phyloP scores from a whole-genome alignment of 2,797 vertebrate genomes.

The Sebastes glaucus region DNA sequence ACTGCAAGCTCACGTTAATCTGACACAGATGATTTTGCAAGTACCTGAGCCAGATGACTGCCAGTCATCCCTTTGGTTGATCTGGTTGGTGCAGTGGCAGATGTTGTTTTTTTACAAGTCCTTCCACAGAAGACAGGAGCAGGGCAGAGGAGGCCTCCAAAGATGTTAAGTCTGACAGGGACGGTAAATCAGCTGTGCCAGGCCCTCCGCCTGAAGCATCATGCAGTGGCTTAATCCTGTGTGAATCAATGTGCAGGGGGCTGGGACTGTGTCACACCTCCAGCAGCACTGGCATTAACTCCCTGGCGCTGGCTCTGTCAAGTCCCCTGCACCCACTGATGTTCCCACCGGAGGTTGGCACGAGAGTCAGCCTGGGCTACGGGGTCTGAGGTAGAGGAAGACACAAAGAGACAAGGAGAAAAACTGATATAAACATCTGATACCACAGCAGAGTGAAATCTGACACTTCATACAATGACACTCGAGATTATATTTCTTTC shows the following conservation, averaged over 20 bases:
- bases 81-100: conserved; percentile 55
- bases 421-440: conserved; percentile 23
- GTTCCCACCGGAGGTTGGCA: conserved; percentile 44
- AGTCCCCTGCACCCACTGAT: conserved; percentile 43
- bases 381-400: conserved; percentile 39
- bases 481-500: conserved; percentile 11
- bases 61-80: conserved; percentile 75
- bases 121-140: conserved; percentile 39
- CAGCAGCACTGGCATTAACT: conserved; percentile 57
- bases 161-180: conserved; percentile 74
- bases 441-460: conserved; percentile 10
- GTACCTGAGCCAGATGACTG: conserved; percentile 76
- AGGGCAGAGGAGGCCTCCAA: conserved; percentile 60
- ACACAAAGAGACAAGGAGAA: conserved; percentile 38
- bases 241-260: conserved; percentile 67
- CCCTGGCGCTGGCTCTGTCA: conserved; percentile 51
- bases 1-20: background rate
- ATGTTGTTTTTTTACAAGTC: conserved; percentile 36
- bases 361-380: conserved; percentile 46
- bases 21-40: background rate
- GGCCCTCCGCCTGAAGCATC: conserved; percentile 72
- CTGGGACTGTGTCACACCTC: conserved; percentile 73
- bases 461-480: conserved; percentile 1
- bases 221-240: conserved; percentile 70
- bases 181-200: conserved; percentile 69